These are phyloP conservation scores for Protodeltote pygarga DNA, from an alignment of 2,888 invertebrate species.

Conservation along the genomic window DNA sequence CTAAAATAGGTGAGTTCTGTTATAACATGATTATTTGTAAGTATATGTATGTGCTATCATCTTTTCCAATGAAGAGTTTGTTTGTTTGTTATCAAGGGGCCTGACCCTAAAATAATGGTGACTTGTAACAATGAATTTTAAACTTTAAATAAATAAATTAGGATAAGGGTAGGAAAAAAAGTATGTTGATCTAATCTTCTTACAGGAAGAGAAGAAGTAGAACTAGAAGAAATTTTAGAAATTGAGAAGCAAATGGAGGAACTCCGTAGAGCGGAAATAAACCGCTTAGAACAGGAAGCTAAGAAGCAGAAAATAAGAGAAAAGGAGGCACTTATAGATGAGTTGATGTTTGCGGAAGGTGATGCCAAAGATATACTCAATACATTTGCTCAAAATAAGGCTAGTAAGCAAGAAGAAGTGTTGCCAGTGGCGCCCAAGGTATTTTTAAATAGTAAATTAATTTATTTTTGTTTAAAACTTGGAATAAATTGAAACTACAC, in stretches of 20 bases:
- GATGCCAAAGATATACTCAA: constrained; percentile 96
- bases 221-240: constrained; percentile 94
- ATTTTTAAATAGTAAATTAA: no score
- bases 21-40: no score
- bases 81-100: no score
- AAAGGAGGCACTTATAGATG: constrained; percentile 97
- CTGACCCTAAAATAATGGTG: no score
- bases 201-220: constrained; percentile 92
- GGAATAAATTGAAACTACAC: no score
- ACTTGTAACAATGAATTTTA: no score
- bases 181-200: constrained; percentile 11
- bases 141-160: no score
- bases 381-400: constrained; percentile 91
- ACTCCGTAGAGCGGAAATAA: constrained; percentile 89
- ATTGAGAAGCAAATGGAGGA: constrained; percentile 93
- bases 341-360: constrained; percentile 96
- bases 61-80: no score
- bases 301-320: constrained; percentile 94
- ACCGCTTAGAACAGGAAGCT: constrained; percentile 89
- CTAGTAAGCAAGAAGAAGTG: constrained; percentile 88
- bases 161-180: no score
- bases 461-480: no score
- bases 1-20: constrained; percentile 86
- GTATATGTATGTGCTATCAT: no score
- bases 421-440: constrained; percentile 80